Conservation (phyloP, 2,797 vertebrate species). For the Acanthurus leucopareius region DNA sequence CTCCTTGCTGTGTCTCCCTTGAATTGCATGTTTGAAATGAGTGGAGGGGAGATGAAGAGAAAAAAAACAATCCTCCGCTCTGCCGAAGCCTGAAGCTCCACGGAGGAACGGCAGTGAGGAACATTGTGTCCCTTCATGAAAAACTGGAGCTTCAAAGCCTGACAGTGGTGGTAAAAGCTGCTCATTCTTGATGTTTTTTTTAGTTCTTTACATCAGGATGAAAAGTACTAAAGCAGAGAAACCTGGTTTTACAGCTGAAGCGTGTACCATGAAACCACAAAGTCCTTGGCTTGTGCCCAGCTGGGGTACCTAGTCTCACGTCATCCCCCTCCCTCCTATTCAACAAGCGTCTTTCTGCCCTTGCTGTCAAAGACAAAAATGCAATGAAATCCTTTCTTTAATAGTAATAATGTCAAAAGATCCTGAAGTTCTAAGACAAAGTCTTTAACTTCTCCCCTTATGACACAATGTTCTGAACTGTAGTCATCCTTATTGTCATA, state of each 20-base stretch:
- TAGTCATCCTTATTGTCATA: not conserved
- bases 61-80: slow-evolving; percentile 1
- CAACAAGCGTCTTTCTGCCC: not conserved
- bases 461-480: not conserved
- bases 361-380: slow-evolving; percentile 20
- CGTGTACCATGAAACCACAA: not conserved
- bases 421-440: not conserved
- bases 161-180: not conserved
- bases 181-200: not conserved
- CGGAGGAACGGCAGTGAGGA: slow-evolving; percentile 24
- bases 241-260: not conserved
- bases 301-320: slow-evolving; percentile 10
- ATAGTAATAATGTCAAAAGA: not conserved
- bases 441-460: not conserved
- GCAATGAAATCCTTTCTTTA: slow-evolving; percentile 1
- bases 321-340: slow-evolving; percentile 12
- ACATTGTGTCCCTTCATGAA: slow-evolving; percentile 47
- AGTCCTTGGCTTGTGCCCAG: slow-evolving; percentile 23
- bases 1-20: slow-evolving; percentile 10
- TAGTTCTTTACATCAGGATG: slow-evolving; percentile 5
- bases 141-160: not conserved
- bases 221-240: slow-evolving; percentile 2
- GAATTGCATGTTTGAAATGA: slow-evolving; percentile 27
- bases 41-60: not conserved
- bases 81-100: slow-evolving; percentile 10